Percentiles rank a stretch among this genome's conserved stretches.
Evolutionary conservation across 2,888 invertebrate species (phyloP).

Genomic region (Notodonta ziczac): DNA sequence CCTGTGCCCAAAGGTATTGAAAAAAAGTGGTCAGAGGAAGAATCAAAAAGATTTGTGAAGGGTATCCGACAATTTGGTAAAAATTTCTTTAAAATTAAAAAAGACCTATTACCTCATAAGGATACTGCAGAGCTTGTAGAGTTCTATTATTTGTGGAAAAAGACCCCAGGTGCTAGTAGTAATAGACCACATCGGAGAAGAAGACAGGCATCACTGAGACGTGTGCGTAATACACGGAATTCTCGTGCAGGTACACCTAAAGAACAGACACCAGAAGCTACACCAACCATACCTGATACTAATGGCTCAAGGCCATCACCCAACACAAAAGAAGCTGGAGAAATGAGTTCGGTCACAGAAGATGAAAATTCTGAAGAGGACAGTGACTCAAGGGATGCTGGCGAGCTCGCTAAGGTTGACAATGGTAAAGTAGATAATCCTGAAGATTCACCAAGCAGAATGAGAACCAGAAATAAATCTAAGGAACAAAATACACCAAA

Average conservation of each 20-base stretch:
- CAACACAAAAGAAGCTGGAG: conserved; percentile 88
- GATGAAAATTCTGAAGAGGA: conserved; percentile 98
- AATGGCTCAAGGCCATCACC: conserved; percentile 86
- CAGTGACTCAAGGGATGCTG: conserved; percentile 95
- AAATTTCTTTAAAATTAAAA: conserved; percentile 98
- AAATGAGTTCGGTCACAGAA: conserved; percentile 92
- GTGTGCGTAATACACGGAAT: conserved; percentile 94
- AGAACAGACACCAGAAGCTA: conserved; percentile 88
- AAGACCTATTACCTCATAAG: conserved; percentile 98
- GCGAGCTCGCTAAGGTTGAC: conserved; percentile 91
- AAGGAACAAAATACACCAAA: conserved; percentile 88
- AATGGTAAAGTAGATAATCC: conserved; percentile 90
- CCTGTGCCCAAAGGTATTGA: conserved; percentile 98
- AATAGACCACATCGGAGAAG: conserved; percentile 97
- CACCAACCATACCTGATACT: conserved; percentile 80
- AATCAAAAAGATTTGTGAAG: conserved; percentile 99
- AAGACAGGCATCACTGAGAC: conserved; percentile 93
- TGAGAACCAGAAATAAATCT: conserved; percentile 94
- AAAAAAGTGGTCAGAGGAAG: conserved; percentile 99
- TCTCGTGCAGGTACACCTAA: conserved; percentile 92
- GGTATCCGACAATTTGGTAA: conserved; percentile 99
- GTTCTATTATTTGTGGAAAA: conserved; percentile 99
- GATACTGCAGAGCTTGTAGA: conserved; percentile 99
- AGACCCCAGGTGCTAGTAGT: conserved; percentile 98
- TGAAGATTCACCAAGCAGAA: conserved; percentile 94